Percentiles rank a stretch among this genome's conserved stretches.
These are phyloP conservation scores for Gymnodraco acuticeps DNA, from an alignment of 2,797 vertebrate genomes.

Conservation along the genomic window DNA sequence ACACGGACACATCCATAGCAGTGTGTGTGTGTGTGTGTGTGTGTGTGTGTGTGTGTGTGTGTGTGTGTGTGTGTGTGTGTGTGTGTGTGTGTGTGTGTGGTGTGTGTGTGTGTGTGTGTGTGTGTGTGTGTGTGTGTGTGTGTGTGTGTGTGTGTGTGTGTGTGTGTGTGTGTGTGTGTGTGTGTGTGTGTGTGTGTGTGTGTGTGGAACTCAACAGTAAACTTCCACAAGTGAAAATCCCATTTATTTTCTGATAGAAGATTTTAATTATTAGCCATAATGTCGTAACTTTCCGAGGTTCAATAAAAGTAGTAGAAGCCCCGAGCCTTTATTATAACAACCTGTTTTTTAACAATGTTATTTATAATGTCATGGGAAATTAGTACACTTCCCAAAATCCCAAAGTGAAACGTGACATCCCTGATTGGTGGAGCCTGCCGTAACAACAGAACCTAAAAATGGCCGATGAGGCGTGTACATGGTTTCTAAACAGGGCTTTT, in stretches of 20 bases:
- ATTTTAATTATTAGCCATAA: no score
- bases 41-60: not conserved
- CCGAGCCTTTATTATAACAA: no score
- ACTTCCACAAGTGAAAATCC: not conserved
- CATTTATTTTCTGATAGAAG: no score
- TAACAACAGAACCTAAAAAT: no score
- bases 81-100: not conserved
- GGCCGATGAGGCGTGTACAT: not conserved
- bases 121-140: not conserved
- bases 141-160: not conserved
- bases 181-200: not conserved
- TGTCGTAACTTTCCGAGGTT: no score
- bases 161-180: not conserved
- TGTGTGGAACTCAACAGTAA: constrained; percentile 4
- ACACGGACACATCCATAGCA: constrained; percentile 31
- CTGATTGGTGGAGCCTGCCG: no score
- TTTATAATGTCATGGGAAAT: no score
- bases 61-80: constrained; percentile 5
- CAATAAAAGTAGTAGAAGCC: no score
- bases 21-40: constrained; percentile 16
- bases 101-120: not conserved
- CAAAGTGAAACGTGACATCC: no score
- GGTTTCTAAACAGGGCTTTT: no score
- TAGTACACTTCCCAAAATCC: no score
- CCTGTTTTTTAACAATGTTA: no score